Evolutionary conservation across 2,888 invertebrate species (phyloP), one percentile per base, ranked within the genome.

Genomic region (Bugulina stolonifera): DNA sequence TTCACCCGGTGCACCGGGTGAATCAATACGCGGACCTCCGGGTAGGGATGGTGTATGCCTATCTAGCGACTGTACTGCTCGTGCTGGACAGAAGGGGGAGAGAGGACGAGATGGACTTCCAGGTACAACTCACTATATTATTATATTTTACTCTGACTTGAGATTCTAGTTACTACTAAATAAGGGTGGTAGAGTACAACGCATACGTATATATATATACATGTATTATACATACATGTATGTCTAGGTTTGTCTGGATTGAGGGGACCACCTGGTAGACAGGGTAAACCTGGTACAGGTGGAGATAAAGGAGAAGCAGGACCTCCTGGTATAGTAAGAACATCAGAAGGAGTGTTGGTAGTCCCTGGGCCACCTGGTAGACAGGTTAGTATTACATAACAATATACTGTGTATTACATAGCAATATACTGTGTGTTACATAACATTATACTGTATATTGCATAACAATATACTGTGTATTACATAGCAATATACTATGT

Each of bases 301-400:
- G 73, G 73, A 29, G 57, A 55, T 22, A 73, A 73, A 73, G 73
- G 73, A 22, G 55, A 34, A 10, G 10, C 64, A 14, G 64, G 64
- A 18, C 64, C 64, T 18, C 64, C 64, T 25, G 64, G 64, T 14
- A 32, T 64, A 10, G 32, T 64, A 10, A n/a, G 5, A n/a, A 55
- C 22, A n/a, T 18, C 55, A 55, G 55, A 55, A 5, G n/a, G 25
- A n/a, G 3, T 55, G 10, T 5, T 25, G 64, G 27, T 14, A 1
- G n/a, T 64, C 14, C 64, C 64, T 34, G 29, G 29, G 14, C 64
- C 34, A 64, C 27, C 64, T 29, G 64, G 64, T 25, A 22, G 25
- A 25, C 64, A 25, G 64, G 64, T 43, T n/a, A n/a, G n/a, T n/a
- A n/a, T n/a, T n/a, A n/a, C n/a, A n/a, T n/a, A n/a, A n/a, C n/a